Base-by-base conservation (phyloP, 1,140 invertebrate genomes). In the Pinna nobilis region DNA sequence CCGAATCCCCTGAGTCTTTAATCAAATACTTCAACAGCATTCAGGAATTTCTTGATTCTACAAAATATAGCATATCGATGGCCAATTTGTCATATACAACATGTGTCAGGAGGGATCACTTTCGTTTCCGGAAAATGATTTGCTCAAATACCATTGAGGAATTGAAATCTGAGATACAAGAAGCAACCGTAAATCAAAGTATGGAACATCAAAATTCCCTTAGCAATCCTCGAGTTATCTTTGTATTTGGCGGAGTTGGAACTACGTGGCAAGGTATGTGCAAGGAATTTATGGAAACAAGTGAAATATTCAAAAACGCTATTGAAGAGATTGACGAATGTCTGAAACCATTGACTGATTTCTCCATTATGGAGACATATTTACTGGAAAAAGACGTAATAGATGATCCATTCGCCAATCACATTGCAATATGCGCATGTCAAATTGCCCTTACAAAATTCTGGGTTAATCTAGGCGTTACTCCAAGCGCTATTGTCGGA, bases 351-450 rank as follows among this genome's bases (percentile, higher is more conserved):
- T 55, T 55, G 51, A 57, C 28, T n/a, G 20, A 2, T 15, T 5
- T 57, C 9, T 78, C 77, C 3, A 63, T 84, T 15, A 11, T 60
- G 9, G 33, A 64, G 0, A 72, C 53, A 25, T 57, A 82, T 50
- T 23, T 57, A 25, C 59, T 77, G 3, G 61, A 67, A 32, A 30
- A 60, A 25, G 49, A 78, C 20, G n/a, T n/a, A n/a, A 20, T 79
- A 1, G 32, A 60, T 2, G 79, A 84, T 32, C 79, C 84, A 1
- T 55, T 78, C 11, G 61, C 77, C 23, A 64, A 67, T n/a, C 83
- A 81, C 57, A 35, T 85, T 18, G 64, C 78, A 7, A 82, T 83
- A 41, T 85, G 85, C 73, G 76, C 81, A 20, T 82, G 76, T 53
- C 83, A 86, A 66, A 73, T 86, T n/a, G 83, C 53, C 5, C 61